Evolutionary conservation across 2,113 vertebrate genomes (phyloP).

Genomic region (Dicaeum eximium): DNA sequence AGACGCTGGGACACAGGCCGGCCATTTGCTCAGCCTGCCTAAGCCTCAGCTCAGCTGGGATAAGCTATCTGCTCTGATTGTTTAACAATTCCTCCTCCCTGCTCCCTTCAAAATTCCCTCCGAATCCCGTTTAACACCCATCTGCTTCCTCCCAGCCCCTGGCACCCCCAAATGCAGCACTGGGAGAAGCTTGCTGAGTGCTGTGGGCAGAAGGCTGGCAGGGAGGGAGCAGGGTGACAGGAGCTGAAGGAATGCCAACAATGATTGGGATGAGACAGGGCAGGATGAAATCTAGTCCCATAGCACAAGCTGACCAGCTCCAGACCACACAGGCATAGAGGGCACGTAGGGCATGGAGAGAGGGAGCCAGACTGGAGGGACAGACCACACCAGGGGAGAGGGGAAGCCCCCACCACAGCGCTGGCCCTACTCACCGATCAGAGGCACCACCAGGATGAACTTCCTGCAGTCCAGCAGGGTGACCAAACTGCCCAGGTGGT

Average conservation of each 20-base stretch:
- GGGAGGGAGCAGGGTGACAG: neutral
- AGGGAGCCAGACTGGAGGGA: neutral
- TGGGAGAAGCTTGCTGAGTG: neutral
- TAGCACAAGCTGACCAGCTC: neutral
- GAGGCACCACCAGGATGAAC: constrained; percentile 94
- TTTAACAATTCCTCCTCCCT: constrained; percentile 71
- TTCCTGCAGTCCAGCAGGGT: constrained; percentile 85
- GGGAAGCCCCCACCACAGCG: neutral
- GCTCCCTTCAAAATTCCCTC: constrained; percentile 59
- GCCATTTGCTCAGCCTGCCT: constrained; percentile 75
- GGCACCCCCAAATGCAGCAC: neutral
- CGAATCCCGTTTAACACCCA: constrained; percentile 65
- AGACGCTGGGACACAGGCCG: constrained; percentile 70
- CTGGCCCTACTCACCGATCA: constrained; percentile 84
- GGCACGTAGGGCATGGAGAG: neutral
- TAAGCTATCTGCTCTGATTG: constrained; percentile 73
- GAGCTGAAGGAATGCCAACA: neutral
- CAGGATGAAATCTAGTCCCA: neutral
- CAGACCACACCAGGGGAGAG: neutral
- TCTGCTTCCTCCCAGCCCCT: neutral
- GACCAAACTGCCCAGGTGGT: constrained; percentile 86
- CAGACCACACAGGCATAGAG: neutral
- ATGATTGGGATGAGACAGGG: neutral
- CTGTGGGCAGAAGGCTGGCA: neutral
- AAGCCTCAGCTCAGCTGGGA: constrained; percentile 74